These are phyloP conservation scores for Onthophagus taurus DNA, from an alignment of 1,140 invertebrate genomes.

Conservation along the genomic window DNA sequence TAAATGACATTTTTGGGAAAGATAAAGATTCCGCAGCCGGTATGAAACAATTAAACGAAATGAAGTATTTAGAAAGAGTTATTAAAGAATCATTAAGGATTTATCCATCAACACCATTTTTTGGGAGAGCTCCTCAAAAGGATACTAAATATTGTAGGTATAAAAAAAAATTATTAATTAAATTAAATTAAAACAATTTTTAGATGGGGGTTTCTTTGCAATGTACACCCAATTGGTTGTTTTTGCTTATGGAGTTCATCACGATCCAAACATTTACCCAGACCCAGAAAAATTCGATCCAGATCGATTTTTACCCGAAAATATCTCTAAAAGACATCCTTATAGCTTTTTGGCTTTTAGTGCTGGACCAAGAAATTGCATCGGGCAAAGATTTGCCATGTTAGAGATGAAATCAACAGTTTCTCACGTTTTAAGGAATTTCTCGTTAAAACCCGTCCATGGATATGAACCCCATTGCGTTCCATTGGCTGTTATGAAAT, in stretches of 20 bases:
- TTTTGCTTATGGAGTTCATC: neutral
- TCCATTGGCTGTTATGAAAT: too few species aligned
- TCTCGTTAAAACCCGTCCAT: too few species aligned
- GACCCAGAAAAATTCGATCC: constrained; percentile 7
- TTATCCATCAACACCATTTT: neutral
- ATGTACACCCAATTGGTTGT: too few species aligned
- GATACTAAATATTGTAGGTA: constrained; percentile 18
- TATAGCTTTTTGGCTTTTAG: constrained; percentile 2
- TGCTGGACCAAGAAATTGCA: constrained; percentile 5
- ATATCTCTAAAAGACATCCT: neutral
- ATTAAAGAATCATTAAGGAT: constrained; percentile 8
- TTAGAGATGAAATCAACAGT: constrained; percentile 65
- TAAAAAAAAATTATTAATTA: neutral
- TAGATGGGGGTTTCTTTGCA: too few species aligned
- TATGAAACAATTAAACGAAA: neutral
- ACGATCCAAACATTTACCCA: neutral
- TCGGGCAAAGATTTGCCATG: constrained; percentile 64
- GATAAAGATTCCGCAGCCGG: neutral
- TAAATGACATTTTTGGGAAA: neutral
- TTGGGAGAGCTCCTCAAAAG: constrained; percentile 16
- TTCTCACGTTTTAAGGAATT: constrained; percentile 57
- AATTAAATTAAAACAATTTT: neutral
- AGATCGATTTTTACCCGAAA: neutral
- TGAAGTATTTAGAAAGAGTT: constrained; percentile 24
- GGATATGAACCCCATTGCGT: too few species aligned